These are phyloP conservation scores for Aspiorhynchus laticeps DNA, from an alignment of 2,113 vertebrate species.

Conservation along the genomic window DNA sequence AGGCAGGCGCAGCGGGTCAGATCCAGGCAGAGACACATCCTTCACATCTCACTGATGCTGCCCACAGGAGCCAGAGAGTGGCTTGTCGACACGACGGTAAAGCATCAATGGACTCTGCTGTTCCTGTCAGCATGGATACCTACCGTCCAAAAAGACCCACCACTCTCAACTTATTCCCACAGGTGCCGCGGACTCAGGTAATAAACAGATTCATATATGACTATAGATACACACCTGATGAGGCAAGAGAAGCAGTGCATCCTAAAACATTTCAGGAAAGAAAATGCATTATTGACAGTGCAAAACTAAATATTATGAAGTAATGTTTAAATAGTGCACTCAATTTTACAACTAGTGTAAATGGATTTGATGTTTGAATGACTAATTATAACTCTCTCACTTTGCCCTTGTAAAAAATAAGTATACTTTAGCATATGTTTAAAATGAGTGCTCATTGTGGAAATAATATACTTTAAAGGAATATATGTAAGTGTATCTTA, in stretches of 20 bases:
- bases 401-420: background rate
- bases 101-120: constrained; percentile 73
- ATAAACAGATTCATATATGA: constrained; percentile 22
- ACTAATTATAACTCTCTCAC: too few relatives aligned
- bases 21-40: constrained; percentile 94
- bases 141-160: constrained; percentile 95
- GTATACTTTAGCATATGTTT: background rate
- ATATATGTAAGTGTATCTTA: too few relatives aligned
- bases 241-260: background rate
- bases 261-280: background rate
- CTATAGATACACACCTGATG: background rate
- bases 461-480: too few relatives aligned
- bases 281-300: background rate
- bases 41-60: constrained; percentile 91
- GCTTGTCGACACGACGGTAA: constrained; percentile 32
- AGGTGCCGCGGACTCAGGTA: constrained; percentile 96
- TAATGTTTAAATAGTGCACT: too few relatives aligned
- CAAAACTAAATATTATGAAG: too few relatives aligned
- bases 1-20: constrained; percentile 81
- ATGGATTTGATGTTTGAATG: too few relatives aligned
- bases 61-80: constrained; percentile 68
- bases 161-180: constrained; percentile 95
- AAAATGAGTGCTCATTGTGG: too few relatives aligned
- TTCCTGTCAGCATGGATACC: constrained; percentile 83
- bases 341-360: background rate